Evolutionary conservation across 2,797 vertebrate species (phyloP), one percentile per base, ranked within the genome.

Genomic region (Menidia menidia): DNA sequence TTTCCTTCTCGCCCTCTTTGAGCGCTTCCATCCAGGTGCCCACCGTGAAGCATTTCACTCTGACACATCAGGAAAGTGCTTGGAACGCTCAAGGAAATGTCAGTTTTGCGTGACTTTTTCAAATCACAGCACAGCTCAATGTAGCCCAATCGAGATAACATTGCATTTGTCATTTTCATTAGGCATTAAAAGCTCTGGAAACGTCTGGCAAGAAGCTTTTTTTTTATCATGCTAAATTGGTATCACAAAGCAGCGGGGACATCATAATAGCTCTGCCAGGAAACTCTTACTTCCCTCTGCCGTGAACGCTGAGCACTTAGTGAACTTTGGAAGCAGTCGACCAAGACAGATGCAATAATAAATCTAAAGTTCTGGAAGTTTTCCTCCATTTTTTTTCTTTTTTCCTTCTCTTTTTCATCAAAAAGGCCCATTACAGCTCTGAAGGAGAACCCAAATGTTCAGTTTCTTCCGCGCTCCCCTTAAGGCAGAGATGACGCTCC

Each of bases 381-480:
- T 7, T 15, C 44, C 44, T 15, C 13, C 48, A 42, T 64, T 59
- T 41, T 33, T 25, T 39, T 7, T 39, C 10, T 39, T 39, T 39
- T 39, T 39, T 39, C 6, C 2, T 39, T 39, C 10, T 39, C 10
- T 39, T 39, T 7, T 39, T 18, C 9, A 7, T 47, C 18, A n/a
- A 7, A 7, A 18, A 25, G 64, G 51, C 70, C 68, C 52, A 67
- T 19, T 14, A 0, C 16, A 10, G 62, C 68, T 51, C 71, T 57
- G 72, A 67, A 25, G 52, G 55, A 70, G 32, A 52, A 66, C 60
- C 68, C 57, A 73, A 53, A 47, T 50, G 60, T 55, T 54, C 56
- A 45, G 53, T 86, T 72, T 82, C 73, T 74, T 77, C 57, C 15
- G 68, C 54, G 52, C 50, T 52, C 52, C 54, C 57, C 50, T 52